Percentiles rank a stretch among this genome's conserved stretches.
These are phyloP conservation scores for Trichonephila clavata DNA, from an alignment of 1,140 invertebrate species.

Conservation along the genomic window DNA sequence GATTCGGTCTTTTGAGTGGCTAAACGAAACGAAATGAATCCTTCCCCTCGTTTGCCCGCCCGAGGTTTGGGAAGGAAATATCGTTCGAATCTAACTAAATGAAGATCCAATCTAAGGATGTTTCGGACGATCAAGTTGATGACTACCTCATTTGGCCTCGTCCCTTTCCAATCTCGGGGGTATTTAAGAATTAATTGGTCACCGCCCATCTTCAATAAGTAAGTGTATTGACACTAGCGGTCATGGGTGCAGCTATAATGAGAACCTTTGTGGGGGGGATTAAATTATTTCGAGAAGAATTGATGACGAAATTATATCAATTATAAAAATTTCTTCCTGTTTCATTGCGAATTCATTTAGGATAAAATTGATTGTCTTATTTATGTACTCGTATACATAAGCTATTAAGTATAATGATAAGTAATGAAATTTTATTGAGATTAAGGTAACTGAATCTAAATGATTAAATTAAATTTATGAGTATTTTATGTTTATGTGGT, in stretches of 20 bases:
- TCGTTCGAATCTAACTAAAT: slow-evolving; percentile 2
- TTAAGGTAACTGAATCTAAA: too few relatives aligned
- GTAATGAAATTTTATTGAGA: too few relatives aligned
- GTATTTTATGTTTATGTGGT: too few relatives aligned
- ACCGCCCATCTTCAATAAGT: neutral
- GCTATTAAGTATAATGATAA: too few relatives aligned
- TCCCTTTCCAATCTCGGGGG: slow-evolving; percentile 17
- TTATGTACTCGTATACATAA: too few relatives aligned
- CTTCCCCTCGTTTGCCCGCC: slow-evolving; percentile 25
- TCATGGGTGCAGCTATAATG: neutral
- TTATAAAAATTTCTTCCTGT: neutral
- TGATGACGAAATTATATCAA: neutral
- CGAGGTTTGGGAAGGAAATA: slow-evolving; percentile 23
- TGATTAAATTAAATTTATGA: too few relatives aligned
- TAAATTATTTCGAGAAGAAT: neutral
- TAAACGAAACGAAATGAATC: slow-evolving; percentile 54
- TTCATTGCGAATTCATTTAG: too few relatives aligned
- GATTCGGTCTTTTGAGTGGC: slow-evolving; percentile 64
- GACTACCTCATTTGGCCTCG: slow-evolving; percentile 27
- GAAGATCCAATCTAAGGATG: slow-evolving; percentile 46
- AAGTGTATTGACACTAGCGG: neutral
- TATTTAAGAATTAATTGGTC: slow-evolving; percentile 28
- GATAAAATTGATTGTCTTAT: too few relatives aligned
- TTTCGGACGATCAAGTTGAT: slow-evolving; percentile 41
- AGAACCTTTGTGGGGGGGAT: neutral